These are phyloP conservation scores for Aphodius sticticus DNA, from an alignment of 2,888 invertebrate species.

Conservation along the genomic window DNA sequence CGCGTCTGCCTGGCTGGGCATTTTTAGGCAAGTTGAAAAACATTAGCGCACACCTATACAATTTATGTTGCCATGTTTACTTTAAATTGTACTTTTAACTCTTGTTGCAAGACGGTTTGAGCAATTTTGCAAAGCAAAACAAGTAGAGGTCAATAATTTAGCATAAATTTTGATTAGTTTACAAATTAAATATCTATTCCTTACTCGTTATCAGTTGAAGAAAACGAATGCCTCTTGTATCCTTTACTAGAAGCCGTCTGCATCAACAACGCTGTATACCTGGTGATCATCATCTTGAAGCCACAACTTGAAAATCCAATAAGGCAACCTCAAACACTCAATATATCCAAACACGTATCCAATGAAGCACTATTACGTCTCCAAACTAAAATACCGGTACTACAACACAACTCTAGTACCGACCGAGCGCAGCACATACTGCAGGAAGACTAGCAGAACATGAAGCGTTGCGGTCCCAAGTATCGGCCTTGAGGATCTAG, in stretches of 20 bases:
- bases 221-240: slow-evolving; percentile 58
- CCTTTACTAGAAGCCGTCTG: slow-evolving; percentile 65
- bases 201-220: slow-evolving; percentile 30
- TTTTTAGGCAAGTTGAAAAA: background rate
- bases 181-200: background rate
- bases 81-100: background rate
- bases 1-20: background rate
- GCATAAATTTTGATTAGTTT: background rate
- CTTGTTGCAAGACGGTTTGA: too few relatives aligned
- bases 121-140: too few relatives aligned
- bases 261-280: slow-evolving; percentile 74
- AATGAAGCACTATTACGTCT: background rate
- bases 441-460: background rate
- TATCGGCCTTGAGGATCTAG: background rate
- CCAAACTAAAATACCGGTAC: background rate
- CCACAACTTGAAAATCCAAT: background rate
- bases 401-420: too few relatives aligned
- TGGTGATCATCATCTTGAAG: slow-evolving; percentile 73
- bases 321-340: background rate
- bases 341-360: background rate
- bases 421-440: background rate
- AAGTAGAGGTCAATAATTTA: too few relatives aligned
- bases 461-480: background rate
- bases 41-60: background rate
- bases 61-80: background rate